These are phyloP conservation scores for Ormia ochracea DNA, from an alignment of 2,888 invertebrate species.

Conservation along the genomic window DNA sequence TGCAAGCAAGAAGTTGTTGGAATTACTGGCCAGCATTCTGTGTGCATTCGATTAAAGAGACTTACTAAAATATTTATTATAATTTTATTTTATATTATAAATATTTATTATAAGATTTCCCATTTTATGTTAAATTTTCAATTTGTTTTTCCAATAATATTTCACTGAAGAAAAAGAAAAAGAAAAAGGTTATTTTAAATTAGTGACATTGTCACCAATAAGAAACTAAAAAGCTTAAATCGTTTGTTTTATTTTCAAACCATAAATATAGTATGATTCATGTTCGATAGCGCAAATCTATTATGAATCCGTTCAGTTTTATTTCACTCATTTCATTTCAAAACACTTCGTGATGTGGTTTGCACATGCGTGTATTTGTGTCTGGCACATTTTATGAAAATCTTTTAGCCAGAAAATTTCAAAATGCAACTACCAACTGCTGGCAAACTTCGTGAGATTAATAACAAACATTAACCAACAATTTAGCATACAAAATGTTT, in stretches of 20 bases:
- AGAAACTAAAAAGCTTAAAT: not conserved
- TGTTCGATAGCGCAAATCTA: constrained; percentile 42
- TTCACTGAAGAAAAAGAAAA: too few relatives aligned
- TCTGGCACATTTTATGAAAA: constrained; percentile 46
- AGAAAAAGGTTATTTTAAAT: too few relatives aligned
- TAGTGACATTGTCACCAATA: not conserved
- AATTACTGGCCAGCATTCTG: too few relatives aligned
- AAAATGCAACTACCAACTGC: constrained; percentile 40
- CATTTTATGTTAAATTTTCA: too few relatives aligned
- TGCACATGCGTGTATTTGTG: not conserved
- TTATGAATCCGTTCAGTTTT: constrained; percentile 44
- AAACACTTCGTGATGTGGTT: constrained; percentile 29
- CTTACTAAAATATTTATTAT: too few relatives aligned
- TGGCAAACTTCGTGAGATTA: constrained; percentile 58
- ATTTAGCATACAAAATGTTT: constrained; percentile 3
- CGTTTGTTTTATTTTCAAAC: constrained; percentile 11
- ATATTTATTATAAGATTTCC: too few relatives aligned
- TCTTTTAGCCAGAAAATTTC: not conserved
- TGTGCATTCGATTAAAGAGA: too few relatives aligned
- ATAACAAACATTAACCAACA: constrained; percentile 26
- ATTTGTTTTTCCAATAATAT: too few relatives aligned
- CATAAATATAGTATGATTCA: constrained; percentile 39
- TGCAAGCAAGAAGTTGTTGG: too few relatives aligned
- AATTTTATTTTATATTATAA: too few relatives aligned
- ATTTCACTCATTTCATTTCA: constrained; percentile 24